Base-by-base conservation (phyloP, 2,797 vertebrate genomes). In the Champsocephalus esox region DNA sequence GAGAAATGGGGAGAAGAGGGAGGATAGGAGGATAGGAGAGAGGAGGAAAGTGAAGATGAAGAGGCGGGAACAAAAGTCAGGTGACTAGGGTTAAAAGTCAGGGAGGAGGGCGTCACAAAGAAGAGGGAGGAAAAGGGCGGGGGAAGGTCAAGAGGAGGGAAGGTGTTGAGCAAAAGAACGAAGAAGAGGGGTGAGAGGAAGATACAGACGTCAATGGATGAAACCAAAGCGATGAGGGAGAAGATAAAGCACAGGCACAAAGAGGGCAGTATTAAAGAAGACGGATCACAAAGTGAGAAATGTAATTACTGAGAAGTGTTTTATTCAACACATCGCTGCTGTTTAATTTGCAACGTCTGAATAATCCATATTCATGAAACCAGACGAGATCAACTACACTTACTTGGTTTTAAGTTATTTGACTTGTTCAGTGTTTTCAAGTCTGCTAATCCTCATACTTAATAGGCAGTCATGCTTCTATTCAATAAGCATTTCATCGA, bases 291-390 rank as follows among this genome's bases (percentile, higher is more conserved):
- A 1, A n/a, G 54, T 44, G 52, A 64, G 8, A 73, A 56, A 65
- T 38, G 16, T 56, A 77, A 70, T 61, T 9, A 79, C 38, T 56
- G 52, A 52, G 10, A 10, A 13, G 38, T 21, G 52, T 56, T 72
- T 82, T 48, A 64, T 77, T 88, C 69, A 56, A 66, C 66, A 64
- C 21, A 46, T 57, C 60, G 38, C 28, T 64, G 17, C 19, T 7
- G 67, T 69, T 77, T 56, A 16, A 28, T 28, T 28, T 28, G 28
- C 28, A 28, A 28, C 4, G 28, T 28, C 28, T 28, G 28, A 28
- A 28, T 28, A 56, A 62, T 24, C 8, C 1, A 8, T 14, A 2
- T 1, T 34, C 3, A 41, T 21, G 1, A 61, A 64, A 61, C 3
- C 1, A 19, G 32, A 17, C 0, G 9, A 61, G 21, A 32, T 59